Percentiles rank a stretch among this genome's conserved stretches.
Conservation (phyloP, 1,140 invertebrate genomes). For the Temnothorax curvispinosus region DNA sequence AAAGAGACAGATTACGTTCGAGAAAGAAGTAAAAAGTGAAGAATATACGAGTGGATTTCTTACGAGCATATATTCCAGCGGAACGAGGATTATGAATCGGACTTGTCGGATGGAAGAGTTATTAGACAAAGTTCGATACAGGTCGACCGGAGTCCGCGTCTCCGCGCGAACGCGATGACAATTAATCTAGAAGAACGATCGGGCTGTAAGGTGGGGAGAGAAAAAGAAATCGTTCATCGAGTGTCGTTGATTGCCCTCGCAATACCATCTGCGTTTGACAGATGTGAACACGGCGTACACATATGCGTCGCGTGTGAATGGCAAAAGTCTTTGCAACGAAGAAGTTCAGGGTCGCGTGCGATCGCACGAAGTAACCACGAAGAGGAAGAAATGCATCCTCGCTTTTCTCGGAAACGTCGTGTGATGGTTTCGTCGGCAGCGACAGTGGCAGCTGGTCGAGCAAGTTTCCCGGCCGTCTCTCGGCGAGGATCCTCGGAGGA, state of each 20-base stretch:
- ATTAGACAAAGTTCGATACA: not conserved
- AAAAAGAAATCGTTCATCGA: conserved; percentile 6
- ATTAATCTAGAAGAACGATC: not conserved
- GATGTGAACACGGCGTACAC: not conserved
- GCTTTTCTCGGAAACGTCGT: conserved; percentile 54
- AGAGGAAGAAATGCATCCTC: conserved; percentile 15
- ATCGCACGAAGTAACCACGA: not conserved
- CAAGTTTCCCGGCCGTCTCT: conserved; percentile 62
- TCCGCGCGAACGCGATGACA: not conserved
- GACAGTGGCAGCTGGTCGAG: conserved; percentile 41
- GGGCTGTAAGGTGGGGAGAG: not conserved
- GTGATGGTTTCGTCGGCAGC: not conserved
- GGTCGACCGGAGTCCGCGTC: not conserved
- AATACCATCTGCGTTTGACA: conserved; percentile 1
- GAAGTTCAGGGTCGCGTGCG: conserved; percentile 28
- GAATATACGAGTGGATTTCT: too few relatives aligned
- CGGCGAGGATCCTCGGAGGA: not conserved
- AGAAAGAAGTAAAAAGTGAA: not conserved
- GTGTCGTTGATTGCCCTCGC: not conserved
- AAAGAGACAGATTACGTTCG: not conserved
- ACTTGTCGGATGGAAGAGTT: not conserved
- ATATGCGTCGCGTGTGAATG: not conserved
- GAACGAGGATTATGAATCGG: not conserved
- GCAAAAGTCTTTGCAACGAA: not conserved
- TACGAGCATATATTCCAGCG: not conserved